Conservation (phyloP, 2,797 vertebrate species). For the Coranthus polyacanthus region DNA sequence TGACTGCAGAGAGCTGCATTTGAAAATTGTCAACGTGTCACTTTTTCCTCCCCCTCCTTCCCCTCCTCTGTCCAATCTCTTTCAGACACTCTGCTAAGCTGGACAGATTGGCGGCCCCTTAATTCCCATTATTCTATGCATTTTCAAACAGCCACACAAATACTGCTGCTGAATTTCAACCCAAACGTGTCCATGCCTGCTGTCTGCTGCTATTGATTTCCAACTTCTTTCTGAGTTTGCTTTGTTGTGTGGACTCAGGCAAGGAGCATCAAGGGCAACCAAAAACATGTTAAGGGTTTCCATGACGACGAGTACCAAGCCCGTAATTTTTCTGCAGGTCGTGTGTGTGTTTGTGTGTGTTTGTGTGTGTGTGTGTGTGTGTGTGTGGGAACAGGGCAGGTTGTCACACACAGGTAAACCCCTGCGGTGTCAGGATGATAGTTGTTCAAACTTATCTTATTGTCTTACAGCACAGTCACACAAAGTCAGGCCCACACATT, state of each 20-base stretch:
- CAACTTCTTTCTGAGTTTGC: conserved; percentile 43
- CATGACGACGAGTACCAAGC: conserved; percentile 52
- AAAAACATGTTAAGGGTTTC: conserved; percentile 59
- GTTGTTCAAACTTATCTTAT: too few relatives aligned
- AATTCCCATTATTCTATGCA: conserved; percentile 70
- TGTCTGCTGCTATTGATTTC: conserved; percentile 56
- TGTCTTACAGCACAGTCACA: too few relatives aligned
- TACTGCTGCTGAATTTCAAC: conserved; percentile 58
- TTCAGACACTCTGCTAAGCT: conserved; percentile 45
- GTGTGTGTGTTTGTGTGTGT: background rate
- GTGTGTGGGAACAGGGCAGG: conserved; percentile 13
- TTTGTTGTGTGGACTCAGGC: conserved; percentile 55
- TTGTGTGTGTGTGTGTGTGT: background rate
- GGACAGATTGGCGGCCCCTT: conserved; percentile 48
- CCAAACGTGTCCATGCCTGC: background rate
- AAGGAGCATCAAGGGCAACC: conserved; percentile 59
- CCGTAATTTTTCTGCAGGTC: conserved; percentile 23
- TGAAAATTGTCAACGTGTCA: conserved; percentile 63
- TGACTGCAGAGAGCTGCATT: conserved; percentile 51
- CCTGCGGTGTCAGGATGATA: too few relatives aligned
- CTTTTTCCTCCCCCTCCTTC: conserved; percentile 23
- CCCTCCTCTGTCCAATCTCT: conserved; percentile 29
- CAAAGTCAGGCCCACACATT: too few relatives aligned
- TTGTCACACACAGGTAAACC: conserved; percentile 4
- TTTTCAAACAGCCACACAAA: conserved; percentile 66